Evolutionary conservation across 2,113 vertebrate genomes (phyloP), one percentile per base, ranked within the genome.

Genomic region (Sardina pilchardus): DNA sequence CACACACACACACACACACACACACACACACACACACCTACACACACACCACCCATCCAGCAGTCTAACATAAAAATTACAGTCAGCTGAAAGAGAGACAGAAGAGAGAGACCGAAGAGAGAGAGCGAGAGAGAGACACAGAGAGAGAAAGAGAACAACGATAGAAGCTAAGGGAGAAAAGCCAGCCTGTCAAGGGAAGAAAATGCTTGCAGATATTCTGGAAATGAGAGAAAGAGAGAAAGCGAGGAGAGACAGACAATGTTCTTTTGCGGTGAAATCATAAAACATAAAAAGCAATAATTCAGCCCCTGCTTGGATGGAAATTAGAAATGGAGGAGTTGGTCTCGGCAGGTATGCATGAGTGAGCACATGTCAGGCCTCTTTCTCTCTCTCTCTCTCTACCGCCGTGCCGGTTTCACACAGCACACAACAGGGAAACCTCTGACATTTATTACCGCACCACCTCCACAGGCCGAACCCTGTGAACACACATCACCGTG

Each of bases 21-120:
- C 30, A 39, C 87, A 81, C 59, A 85, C 26, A 42, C 81, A 81
- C 34, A 85, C 26, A 89, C 63, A 85, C 19, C 24, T 14, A 83
- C 26, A 89, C 63, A 85, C 19, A 26, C 16, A 83, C 67, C 63
- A 19, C 47, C 56, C 78, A 87, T 81, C 84, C 43, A 90, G 78
- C 26, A 16, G 4, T 43, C n/a, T 24, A 83, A 81, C 89, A 91
- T 88, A 92, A 87, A 87, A 85, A 89, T 78, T 83, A 83, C 87
- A 53, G 67, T 47, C 82, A 67, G 82, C 82, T 78, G 59, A 88
- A 43, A 44, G 83, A 3, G 30, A 85, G 21, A 47, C 39, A 42
- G 4, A 7, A 43, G n/a, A 53, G 12, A 81, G 39, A 47, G 63
- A 26, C 42, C 9, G 67, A 36, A 1, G 53, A 81, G 42, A 44